Evolutionary conservation across 1,140 invertebrate species (phyloP), one percentile per base, ranked within the genome.

Genomic region (Sitobion miscanthi): DNA sequence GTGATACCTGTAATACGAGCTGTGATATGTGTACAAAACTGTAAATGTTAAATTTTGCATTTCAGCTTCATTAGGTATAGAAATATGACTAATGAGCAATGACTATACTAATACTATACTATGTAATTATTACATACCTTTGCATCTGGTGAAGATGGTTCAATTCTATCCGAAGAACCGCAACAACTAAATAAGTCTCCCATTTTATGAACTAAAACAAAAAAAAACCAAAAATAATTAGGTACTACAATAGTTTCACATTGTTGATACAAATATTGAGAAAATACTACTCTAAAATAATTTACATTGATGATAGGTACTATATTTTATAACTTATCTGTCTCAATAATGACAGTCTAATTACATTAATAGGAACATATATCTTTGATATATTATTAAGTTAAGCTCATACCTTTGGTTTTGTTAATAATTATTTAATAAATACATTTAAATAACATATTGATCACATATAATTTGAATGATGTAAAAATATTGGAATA

Each of bases 141-240:
- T 23, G 82, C n/a, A 94, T 90, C 94, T 7, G 91, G 94, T 47
- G 85, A 88, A 77, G 90, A 92, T 85, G 94, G 92, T 87, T 94
- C 94, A 57, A 94, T 92, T 49, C 94, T 93, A 11, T 94, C 94
- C n/a, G 94, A 83, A 69, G 82, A 85, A 93, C 92, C 85, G n/a
- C 87, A 93, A 52, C 94, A 94, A 57, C 93, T 90, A 62, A 93
- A 93, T 52, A 94, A 94, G 57, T 86, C 91, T 57, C 94, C 94
- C 94, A 94, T 94, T 54, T 83, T 91, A 77, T 77, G n/a, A 47
- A 52, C 69, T 83, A 77, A 88, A 86, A 93, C 42, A 62, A 86
- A 57, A 94, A 38, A 85, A 62, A 93, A 54, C 20, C 30, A 77
- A 77, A 77, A 77, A 77, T 77, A 17, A 17, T 77, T 35, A 77